Percentiles rank a stretch among this genome's conserved stretches.
Conservation (phyloP, 2,113 vertebrate genomes). For the Toxostoma redivivum region DNA sequence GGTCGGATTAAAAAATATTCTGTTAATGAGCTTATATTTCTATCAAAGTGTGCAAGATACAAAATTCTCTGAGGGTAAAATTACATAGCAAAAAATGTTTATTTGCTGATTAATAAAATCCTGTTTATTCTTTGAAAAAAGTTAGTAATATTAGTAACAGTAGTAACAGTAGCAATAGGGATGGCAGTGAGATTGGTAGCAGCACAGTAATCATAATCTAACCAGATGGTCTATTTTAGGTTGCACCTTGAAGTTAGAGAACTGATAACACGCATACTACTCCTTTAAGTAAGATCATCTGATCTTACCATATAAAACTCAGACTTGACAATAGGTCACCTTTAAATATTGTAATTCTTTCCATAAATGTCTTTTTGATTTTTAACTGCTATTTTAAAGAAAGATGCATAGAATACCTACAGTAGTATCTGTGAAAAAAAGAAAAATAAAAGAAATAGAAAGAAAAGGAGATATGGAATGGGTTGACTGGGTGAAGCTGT, state of each 20-base stretch:
- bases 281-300: not conserved
- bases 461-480: no score
- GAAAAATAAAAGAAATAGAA: not conserved
- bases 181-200: not conserved
- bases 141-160: not conserved
- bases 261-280: not conserved
- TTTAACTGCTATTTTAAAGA: not conserved
- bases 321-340: not conserved
- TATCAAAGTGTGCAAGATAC: constrained; percentile 69
- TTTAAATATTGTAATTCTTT: not conserved
- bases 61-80: constrained; percentile 76
- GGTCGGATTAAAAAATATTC: constrained; percentile 75
- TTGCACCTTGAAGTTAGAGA: not conserved
- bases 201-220: not conserved
- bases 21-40: constrained; percentile 80
- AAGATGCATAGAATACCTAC: not conserved
- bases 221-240: not conserved
- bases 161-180: not conserved
- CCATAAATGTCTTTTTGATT: not conserved
- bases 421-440: not conserved
- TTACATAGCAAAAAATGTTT: constrained; percentile 71
- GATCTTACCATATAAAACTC: not conserved
- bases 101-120: constrained; percentile 69
- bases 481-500: not conserved
- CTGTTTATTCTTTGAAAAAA: constrained; percentile 47